Base-by-base conservation (phyloP, 2,888 invertebrate species). In the Eupeodes latifasciatus region DNA sequence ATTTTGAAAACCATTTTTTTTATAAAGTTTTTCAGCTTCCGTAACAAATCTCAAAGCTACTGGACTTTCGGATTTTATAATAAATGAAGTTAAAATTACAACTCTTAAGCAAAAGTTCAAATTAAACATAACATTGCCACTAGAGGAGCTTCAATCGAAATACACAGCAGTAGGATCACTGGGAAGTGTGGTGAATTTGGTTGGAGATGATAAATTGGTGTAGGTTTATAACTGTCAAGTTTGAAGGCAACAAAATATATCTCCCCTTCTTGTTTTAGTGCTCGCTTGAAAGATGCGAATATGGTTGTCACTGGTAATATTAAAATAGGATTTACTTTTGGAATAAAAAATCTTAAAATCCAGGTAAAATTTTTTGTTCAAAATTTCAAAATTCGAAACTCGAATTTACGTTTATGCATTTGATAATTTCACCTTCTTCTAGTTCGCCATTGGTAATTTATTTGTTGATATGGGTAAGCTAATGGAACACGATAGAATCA, bases 121-220 rank as follows among this genome's bases (percentile, higher is more conserved):
- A 1, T 67, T 87, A 19, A 62, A 87, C 16, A 0, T 87, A 0
- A 87, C 83, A 10, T 81, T 87, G 34, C 77, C 87, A 9, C 19
- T 59, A n/a, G 7, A 75, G 0, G 19, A 53, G 9, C 44, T 92
- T 0, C 89, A 91, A 57, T 90, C 93, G 0, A 47, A 91, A 5
- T 93, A 93, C 69, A 92, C 92, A 0, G 93, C 93, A 0, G 91
- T 91, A 47, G 93, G 93, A 12, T 93, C 92, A 0, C 36, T 93
- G 44, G 92, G 90, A 0, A 90, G 91, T 79, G 90, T 92, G 57
- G 16, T 92, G 0, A 92, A 92, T 84, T 78, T 93, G 34, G 90
- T 92, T 4, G 93, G 93, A 14, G 91, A 92, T 74, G 93, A 91
- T 11, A 89, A 90, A 64, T 91, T 91, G 9, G 90, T 91, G 93